Base-by-base conservation (phyloP, 2,113 vertebrate genomes). In the Paramormyrops kingsleyae region DNA sequence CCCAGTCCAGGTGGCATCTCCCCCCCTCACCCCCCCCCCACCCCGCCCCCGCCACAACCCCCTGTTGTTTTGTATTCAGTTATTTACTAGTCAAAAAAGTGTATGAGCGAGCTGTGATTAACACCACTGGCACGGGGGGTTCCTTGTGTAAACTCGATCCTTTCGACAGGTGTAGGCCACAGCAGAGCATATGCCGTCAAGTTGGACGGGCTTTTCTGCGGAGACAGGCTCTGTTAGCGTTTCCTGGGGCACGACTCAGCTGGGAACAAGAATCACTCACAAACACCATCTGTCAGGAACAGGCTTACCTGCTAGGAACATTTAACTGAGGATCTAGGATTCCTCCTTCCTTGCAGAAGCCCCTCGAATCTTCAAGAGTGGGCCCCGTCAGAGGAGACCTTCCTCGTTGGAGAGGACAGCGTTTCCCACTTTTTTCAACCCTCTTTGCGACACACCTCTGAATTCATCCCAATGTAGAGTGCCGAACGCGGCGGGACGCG, bases 281-380 rank as follows among this genome's bases (percentile, higher is more conserved):
- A 96, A 97, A 96, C 97, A 97, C 97, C 97, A 97, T 97, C 97
- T 98, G 97, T 96, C 96, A 96, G 94, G 95, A 96, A 97, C 96
- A 96, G 95, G 94, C 93, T 96, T 94, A 95, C 94, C 92, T 96
- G 95, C 95, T 95, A 96, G 95, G 94, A 95, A 93, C 96, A 96
- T 96, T 96, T 96, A 96, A 94, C 95, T 95, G 94, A 95, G 94
- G 91, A 94, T 93, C 92, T 50, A 92, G 92, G 93, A 92, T 91
- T 39, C 31, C 53, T 21, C 89, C 90, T 90, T 87, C 59, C 5
- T 83, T 42, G 35, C 56, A 47, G 84, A 87, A 88, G 84, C 89
- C 42, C 89, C 90, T 84, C 84, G 88, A 86, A 88, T 90, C 88
- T 88, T 0, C 88, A 89, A 89, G 86, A 89, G 89, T 86, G 46